Conservation (phyloP, 2,888 invertebrate genomes). For the Netelia fuscicornis region DNA sequence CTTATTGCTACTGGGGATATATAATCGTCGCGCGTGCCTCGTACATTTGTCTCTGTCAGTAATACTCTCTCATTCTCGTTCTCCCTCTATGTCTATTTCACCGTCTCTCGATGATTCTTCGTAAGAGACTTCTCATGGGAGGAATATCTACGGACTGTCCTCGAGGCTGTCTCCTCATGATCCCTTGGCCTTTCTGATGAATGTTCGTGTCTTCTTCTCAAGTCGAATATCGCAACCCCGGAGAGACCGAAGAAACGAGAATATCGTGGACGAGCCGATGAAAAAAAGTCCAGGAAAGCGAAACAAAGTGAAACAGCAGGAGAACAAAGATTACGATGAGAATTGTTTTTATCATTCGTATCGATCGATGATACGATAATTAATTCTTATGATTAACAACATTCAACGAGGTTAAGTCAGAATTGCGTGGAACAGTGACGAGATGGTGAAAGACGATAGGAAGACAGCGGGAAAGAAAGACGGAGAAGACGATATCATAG, state of each 20-base stretch:
- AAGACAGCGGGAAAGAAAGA: no score
- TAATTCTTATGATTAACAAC: no score
- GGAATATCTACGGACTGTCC: constrained; percentile 25
- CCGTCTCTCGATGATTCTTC: neutral
- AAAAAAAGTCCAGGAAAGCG: neutral
- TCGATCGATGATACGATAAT: no score
- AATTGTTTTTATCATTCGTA: no score
- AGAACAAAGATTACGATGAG: constrained; percentile 19
- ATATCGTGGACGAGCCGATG: constrained; percentile 20
- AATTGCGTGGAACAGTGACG: no score
- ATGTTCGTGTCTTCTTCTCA: constrained; percentile 13
- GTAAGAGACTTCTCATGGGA: constrained; percentile 16
- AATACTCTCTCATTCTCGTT: neutral
- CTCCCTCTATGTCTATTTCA: no score
- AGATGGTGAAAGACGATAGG: no score
- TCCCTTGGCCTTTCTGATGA: constrained; percentile 13
- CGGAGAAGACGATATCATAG: constrained; percentile 66
- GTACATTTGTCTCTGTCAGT: constrained; percentile 60
- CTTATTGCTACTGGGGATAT: constrained; percentile 45
- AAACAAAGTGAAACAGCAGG: neutral
- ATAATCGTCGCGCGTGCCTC: constrained; percentile 51
- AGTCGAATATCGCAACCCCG: constrained; percentile 23
- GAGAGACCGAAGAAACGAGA: constrained; percentile 15
- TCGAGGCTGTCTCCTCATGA: constrained; percentile 15
- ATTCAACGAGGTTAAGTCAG: no score